Percentiles rank a stretch among this genome's conserved stretches.
phyloP scores from a whole-genome alignment of 2,113 vertebrate species.

The Channa argus region DNA sequence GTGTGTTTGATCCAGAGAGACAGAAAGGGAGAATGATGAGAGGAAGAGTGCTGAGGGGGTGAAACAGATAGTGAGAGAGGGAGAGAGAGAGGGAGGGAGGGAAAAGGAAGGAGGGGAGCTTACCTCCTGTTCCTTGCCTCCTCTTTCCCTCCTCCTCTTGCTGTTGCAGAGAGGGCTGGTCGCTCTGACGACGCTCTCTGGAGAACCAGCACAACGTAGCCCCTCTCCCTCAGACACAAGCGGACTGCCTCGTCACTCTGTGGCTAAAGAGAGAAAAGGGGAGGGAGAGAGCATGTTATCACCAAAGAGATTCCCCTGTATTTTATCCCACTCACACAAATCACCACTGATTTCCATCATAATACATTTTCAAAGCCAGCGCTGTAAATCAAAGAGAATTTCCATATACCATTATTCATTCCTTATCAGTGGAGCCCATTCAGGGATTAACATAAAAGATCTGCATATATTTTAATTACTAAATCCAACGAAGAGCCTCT shows the following conservation, averaged over 20 bases:
- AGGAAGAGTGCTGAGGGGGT: constrained; percentile 53
- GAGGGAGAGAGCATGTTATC: constrained; percentile 64
- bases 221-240: constrained; percentile 86
- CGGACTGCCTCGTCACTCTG: constrained; percentile 88
- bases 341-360: constrained; percentile 81
- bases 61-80: constrained; percentile 43
- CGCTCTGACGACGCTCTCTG: constrained; percentile 88
- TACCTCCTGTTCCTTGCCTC: constrained; percentile 80
- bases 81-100: constrained; percentile 43
- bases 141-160: constrained; percentile 73
- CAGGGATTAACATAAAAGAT: constrained; percentile 73
- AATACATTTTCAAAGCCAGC: constrained; percentile 68
- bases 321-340: constrained; percentile 66
- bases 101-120: constrained; percentile 66
- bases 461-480: constrained; percentile 74
- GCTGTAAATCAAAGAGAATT: constrained; percentile 73
- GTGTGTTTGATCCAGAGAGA: constrained; percentile 68
- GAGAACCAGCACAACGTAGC: constrained; percentile 89
- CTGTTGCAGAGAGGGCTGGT: constrained; percentile 83
- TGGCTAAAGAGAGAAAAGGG: constrained; percentile 56
- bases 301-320: constrained; percentile 83
- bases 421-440: constrained; percentile 70
- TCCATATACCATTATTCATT: constrained; percentile 74
- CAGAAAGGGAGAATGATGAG: constrained; percentile 59
- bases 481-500: constrained; percentile 50